These are phyloP conservation scores for Ailuropoda melanoleuca DNA, from an alignment of 2,113 vertebrate species.

Conservation along the genomic window DNA sequence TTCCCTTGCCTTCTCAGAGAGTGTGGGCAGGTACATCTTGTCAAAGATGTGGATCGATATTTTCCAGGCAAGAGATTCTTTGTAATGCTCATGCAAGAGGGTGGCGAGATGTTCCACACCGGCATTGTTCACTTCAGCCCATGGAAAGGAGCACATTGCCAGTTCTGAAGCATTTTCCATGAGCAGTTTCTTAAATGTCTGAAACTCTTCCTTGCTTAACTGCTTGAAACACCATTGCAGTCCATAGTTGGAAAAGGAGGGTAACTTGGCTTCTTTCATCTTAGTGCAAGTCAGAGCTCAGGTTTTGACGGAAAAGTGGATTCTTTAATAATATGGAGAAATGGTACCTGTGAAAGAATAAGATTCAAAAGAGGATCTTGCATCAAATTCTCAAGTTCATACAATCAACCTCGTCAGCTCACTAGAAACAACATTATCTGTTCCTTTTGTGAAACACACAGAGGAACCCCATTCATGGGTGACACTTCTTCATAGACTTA, in stretches of 20 bases:
- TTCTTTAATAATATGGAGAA: not conserved
- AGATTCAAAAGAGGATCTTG: not conserved
- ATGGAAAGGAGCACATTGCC: rapidly evolving
- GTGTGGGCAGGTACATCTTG: not conserved
- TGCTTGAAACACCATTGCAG: conserved; percentile 2
- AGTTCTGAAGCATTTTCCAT: not conserved
- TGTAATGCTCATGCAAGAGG: not conserved
- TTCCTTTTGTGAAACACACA: not conserved
- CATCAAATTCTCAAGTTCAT: not conserved
- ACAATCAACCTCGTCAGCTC: not conserved
- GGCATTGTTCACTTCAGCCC: not conserved
- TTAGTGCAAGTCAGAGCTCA: rapidly evolving
- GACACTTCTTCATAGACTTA: not conserved
- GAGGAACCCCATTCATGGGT: not conserved
- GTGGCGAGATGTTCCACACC: rapidly evolving
- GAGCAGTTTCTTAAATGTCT: not conserved
- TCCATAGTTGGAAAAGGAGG: not conserved
- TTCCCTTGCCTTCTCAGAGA: not conserved
- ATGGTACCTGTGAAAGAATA: not conserved
- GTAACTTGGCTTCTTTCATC: not conserved
- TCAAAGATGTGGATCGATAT: not conserved
- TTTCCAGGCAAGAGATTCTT: not conserved
- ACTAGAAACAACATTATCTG: not conserved
- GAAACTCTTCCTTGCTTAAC: conserved; percentile 12
- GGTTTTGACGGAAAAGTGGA: not conserved